Evolutionary conservation across 1,140 invertebrate species (phyloP).

Genomic region (Antheraea pernyi): DNA sequence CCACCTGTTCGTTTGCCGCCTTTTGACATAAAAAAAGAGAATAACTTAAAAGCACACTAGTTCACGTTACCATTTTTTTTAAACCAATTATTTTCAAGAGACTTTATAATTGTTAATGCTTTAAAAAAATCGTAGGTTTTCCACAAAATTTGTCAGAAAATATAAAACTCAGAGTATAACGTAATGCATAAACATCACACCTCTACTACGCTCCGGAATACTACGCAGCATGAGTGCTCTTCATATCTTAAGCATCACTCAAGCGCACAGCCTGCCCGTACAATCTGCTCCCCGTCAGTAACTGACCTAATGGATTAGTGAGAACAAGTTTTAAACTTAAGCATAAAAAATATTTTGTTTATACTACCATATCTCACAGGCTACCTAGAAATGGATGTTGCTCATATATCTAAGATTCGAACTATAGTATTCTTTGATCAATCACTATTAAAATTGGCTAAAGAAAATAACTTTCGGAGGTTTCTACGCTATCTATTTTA

Average conservation of each 20-base stretch:
- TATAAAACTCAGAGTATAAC: constrained; percentile 30
- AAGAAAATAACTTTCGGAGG: too few relatives aligned
- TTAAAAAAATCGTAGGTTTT: neutral
- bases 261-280: constrained; percentile 30
- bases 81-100: too few relatives aligned
- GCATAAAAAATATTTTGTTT: neutral
- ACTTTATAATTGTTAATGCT: too few relatives aligned
- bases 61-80: too few relatives aligned
- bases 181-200: constrained; percentile 62
- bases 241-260: constrained; percentile 52
- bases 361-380: neutral
- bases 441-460: too few relatives aligned
- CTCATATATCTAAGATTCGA: too few relatives aligned
- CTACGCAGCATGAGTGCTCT: constrained; percentile 49
- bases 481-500: too few relatives aligned
- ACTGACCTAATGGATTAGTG: constrained; percentile 14
- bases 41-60: too few relatives aligned
- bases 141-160: neutral
- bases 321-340: neutral
- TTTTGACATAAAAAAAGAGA: too few relatives aligned
- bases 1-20: too few relatives aligned
- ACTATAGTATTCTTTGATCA: too few relatives aligned
- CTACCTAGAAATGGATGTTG: too few relatives aligned
- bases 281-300: constrained; percentile 22
- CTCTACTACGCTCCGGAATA: constrained; percentile 45